These are phyloP conservation scores for Apotomis betuletana DNA, from an alignment of 2,888 invertebrate species.

Conservation along the genomic window DNA sequence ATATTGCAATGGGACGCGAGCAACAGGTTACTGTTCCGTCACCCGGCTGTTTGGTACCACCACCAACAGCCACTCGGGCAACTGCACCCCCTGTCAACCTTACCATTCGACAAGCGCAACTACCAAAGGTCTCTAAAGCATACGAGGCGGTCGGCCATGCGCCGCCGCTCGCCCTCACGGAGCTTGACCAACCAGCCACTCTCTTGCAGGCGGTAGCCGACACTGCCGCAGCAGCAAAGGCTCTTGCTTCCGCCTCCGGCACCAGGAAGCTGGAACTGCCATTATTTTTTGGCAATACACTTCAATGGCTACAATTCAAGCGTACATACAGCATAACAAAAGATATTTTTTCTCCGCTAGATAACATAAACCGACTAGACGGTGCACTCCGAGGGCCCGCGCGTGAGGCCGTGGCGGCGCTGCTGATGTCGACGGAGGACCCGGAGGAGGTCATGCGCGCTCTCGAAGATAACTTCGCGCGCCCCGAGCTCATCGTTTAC, in stretches of 20 bases:
- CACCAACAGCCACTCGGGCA: constrained; percentile 7
- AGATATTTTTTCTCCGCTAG: constrained; percentile 21
- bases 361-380: constrained; percentile 10
- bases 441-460: constrained; percentile 21
- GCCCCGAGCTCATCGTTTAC: constrained; percentile 25
- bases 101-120: background rate
- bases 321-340: constrained; percentile 18
- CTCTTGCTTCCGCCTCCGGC: constrained; percentile 13
- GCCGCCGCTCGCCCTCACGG: constrained; percentile 2
- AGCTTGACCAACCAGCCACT: background rate
- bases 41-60: constrained; percentile 2
- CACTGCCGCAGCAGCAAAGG: constrained; percentile 25
- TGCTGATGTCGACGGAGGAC: constrained; percentile 23
- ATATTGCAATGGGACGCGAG: background rate
- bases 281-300: constrained; percentile 15
- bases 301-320: constrained; percentile 26
- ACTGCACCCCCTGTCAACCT: constrained; percentile 10
- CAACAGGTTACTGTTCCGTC: constrained; percentile 6
- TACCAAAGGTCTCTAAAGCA: background rate
- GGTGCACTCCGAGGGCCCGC: constrained; percentile 12
- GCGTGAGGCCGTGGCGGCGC: constrained; percentile 24
- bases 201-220: constrained; percentile 16
- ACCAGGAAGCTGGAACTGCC: constrained; percentile 14
- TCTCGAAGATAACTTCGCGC: constrained; percentile 21
- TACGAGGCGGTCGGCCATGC: constrained; percentile 3